These are phyloP conservation scores for Diadumene lineata DNA, from an alignment of 92 coral and sea anemone species.

Conservation along the genomic window DNA sequence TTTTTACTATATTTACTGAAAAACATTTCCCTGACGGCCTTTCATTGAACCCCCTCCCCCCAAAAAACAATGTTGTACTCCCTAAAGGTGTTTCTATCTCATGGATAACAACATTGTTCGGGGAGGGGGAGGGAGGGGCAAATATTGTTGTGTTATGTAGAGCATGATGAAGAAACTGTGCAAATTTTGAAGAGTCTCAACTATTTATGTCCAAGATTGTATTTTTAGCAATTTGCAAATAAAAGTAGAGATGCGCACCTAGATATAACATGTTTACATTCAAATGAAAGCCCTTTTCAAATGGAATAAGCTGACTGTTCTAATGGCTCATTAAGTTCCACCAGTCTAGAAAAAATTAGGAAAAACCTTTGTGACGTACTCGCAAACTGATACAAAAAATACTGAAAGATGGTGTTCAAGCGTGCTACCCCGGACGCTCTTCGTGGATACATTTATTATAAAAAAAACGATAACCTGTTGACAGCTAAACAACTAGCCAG, in stretches of 20 bases:
- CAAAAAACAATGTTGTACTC: no score
- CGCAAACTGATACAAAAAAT: neutral
- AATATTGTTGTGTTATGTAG: neutral
- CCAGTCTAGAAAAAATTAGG: neutral
- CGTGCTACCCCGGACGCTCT: neutral
- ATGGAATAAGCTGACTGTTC: neutral
- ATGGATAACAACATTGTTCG: neutral
- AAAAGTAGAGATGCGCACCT: neutral
- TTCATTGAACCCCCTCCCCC: no score
- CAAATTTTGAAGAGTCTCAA: neutral
- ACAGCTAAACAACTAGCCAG: neutral
- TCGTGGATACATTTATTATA: neutral
- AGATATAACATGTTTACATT: neutral
- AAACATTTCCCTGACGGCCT: no score
- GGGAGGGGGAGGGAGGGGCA: neutral
- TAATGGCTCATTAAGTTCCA: neutral
- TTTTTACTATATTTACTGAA: neutral
- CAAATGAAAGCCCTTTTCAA: neutral
- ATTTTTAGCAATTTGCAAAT: neutral
- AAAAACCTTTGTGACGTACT: neutral
- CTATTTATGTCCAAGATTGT: conserved; percentile 15
- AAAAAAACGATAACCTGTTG: neutral
- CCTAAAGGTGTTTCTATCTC: no score
- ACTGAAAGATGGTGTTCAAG: neutral
- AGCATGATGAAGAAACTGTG: neutral